Evolutionary conservation across 2,888 invertebrate species (phyloP).

Genomic region (Magallana nippona): DNA sequence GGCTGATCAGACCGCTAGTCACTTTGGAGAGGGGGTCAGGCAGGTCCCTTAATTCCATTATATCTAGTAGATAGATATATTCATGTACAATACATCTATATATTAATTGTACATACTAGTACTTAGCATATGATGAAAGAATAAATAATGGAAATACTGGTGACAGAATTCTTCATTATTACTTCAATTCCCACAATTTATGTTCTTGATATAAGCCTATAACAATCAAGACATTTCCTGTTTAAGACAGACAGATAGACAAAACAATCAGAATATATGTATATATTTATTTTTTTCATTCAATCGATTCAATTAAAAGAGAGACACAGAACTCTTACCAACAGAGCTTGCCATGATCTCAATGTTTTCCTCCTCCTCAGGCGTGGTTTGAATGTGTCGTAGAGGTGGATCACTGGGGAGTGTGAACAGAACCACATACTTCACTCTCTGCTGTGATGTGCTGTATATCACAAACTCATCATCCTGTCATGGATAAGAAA

Average conservation of each 20-base stretch:
- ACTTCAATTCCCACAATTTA: too few relatives aligned
- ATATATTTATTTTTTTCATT: too few relatives aligned
- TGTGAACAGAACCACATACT: conserved; percentile 73
- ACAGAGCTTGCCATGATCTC: not conserved
- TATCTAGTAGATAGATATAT: conserved; percentile 59
- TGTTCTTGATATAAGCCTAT: too few relatives aligned
- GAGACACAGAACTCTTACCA: not conserved
- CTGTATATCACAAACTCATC: conserved; percentile 76
- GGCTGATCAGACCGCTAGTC: conserved; percentile 69
- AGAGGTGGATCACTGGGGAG: conserved; percentile 56
- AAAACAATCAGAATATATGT: too few relatives aligned
- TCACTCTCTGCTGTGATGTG: conserved; percentile 68
- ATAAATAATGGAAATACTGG: too few relatives aligned
- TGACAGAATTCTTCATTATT: too few relatives aligned
- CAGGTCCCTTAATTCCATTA: conserved; percentile 65
- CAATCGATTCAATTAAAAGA: too few relatives aligned
- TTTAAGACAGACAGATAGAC: too few relatives aligned
- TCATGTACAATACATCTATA: not conserved
- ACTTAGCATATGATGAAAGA: too few relatives aligned
- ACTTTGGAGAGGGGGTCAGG: conserved; percentile 71
- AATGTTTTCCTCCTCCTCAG: not conserved
- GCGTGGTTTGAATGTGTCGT: conserved; percentile 5
- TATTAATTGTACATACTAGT: too few relatives aligned
- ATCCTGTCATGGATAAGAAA: conserved; percentile 61
- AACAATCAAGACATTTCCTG: too few relatives aligned